Conservation (phyloP, 2,113 vertebrate species). For the Guaruba guarouba region DNA sequence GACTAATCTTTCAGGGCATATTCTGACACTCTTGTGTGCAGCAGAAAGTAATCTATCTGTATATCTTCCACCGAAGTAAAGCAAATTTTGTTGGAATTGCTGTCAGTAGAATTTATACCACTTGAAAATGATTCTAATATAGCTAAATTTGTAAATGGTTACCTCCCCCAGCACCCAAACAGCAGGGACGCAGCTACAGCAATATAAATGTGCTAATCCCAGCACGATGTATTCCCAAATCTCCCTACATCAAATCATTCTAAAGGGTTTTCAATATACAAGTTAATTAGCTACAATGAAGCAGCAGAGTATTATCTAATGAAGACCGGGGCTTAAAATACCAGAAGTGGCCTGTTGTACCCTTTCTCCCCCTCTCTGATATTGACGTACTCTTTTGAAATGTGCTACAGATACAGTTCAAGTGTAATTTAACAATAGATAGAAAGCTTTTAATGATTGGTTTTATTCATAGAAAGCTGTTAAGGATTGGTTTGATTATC, state of each 20-base stretch:
- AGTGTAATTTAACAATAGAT: neutral
- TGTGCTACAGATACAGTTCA: neutral
- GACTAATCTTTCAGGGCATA: neutral
- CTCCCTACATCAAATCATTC: conserved; percentile 50
- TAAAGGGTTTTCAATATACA: conserved; percentile 63
- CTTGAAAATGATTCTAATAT: neutral
- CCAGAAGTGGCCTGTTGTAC: neutral
- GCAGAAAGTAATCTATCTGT: neutral
- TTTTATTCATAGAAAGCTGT: neutral
- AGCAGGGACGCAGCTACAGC: neutral
- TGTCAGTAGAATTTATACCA: neutral
- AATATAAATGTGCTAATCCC: conserved; percentile 55
- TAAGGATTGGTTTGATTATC: neutral
- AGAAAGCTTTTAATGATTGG: neutral
- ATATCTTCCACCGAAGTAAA: neutral
- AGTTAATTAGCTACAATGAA: conserved; percentile 57
- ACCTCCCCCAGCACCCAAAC: conserved; percentile 33
- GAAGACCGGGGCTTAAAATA: neutral
- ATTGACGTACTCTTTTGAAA: neutral
- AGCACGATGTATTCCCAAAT: conserved; percentile 43
- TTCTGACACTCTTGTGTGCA: neutral
- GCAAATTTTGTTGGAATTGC: neutral
- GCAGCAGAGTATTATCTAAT: conserved; percentile 34
- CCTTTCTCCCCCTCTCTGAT: neutral
- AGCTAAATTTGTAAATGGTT: conserved; percentile 28